Base-by-base conservation (phyloP, 2,797 vertebrate species). In the Gymnothorax javanicus region DNA sequence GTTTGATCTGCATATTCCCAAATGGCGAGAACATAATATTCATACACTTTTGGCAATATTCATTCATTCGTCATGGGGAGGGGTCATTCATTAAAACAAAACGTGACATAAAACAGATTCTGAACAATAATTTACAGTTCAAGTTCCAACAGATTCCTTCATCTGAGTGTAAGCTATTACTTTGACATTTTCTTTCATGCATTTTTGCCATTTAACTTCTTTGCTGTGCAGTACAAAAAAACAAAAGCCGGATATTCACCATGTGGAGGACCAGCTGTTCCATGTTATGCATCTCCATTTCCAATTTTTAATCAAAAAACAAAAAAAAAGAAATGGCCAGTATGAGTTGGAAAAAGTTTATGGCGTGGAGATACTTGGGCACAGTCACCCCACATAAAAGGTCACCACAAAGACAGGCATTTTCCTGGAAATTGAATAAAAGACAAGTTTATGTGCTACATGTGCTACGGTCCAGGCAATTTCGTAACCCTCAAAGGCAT, bases 191-290 rank as follows among this genome's bases (percentile, higher is more conserved):
- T 82, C 20, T 82, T 84, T 33, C 62, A 83, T 64, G 33, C 43
- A 57, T 59, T 87, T 82, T 43, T 54, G 57, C 84, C 85, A 85
- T 79, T 57, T 27, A 56, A 25, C 7, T 27, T 13, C 79, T 4
- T 87, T 86, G 62, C 85, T 85, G 58, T 60, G 15, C 56, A 62
- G 82, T 84, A 67, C 83, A 64, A 27, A 12, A 84, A 20, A 62
- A 33, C 27, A 23, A 64, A 84, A 50, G 50, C 59, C 64, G 60
- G 59, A 67, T 50, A 50, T 84, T 84, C 59, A 60, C 57, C 59
- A 88, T 83, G 25, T 83, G 54, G 50, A 79, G 75, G 9, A 81
- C 64, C 89, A 90, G 86, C 86, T 90, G 87, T 90, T 91, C 56
- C 52, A 43, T 62, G 88, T 92, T 91, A 89, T 57, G 86, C 33